These are phyloP conservation scores for Lochmaea capreae DNA, from an alignment of 2,888 invertebrate species.

Conservation along the genomic window DNA sequence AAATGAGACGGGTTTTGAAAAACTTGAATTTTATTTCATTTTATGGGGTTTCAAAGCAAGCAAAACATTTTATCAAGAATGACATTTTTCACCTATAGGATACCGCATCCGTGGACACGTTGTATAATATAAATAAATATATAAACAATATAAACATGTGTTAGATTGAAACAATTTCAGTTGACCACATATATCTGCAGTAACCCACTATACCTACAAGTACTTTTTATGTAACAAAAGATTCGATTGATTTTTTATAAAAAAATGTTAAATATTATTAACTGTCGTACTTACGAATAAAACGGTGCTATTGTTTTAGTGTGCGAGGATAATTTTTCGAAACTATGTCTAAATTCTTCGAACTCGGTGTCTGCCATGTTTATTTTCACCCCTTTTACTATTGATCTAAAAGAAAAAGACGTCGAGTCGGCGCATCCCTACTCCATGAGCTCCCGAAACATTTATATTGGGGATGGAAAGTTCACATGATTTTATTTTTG, in stretches of 20 bases:
- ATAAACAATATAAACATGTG: neutral
- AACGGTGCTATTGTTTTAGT: constrained; percentile 83
- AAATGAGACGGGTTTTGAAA: too few species aligned
- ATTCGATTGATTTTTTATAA: neutral
- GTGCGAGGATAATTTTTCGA: constrained; percentile 84
- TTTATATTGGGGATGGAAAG: neutral
- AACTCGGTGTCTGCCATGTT: constrained; percentile 94
- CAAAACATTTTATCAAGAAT: too few species aligned
- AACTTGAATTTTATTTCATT: too few species aligned
- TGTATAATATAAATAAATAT: neutral
- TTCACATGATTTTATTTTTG: neutral
- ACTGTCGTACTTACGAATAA: constrained; percentile 82
- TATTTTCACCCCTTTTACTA: constrained; percentile 59
- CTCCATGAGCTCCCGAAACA: neutral
- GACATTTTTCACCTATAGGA: too few species aligned
- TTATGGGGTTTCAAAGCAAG: too few species aligned
- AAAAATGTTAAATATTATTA: neutral
- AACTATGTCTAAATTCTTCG: constrained; percentile 90
- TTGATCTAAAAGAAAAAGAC: constrained; percentile 49
- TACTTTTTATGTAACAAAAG: neutral
- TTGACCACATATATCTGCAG: neutral
- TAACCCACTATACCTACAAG: neutral
- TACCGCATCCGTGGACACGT: too few species aligned
- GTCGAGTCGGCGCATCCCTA: constrained; percentile 39
- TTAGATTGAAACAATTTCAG: neutral